Conservation (phyloP, 2,113 vertebrate genomes). For the Syrmaticus mikado region DNA sequence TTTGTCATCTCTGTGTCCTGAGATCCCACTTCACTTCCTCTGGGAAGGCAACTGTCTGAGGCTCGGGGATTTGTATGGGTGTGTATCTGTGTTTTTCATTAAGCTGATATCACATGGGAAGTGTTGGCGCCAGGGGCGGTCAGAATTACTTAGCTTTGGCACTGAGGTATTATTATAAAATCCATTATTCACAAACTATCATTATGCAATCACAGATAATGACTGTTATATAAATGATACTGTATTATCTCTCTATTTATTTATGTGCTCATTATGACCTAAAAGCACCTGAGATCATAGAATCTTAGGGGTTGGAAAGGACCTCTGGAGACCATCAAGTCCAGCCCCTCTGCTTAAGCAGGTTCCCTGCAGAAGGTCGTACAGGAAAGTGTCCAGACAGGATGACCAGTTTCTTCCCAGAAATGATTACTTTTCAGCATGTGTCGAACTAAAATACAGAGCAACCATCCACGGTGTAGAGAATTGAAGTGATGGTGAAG, state of each 20-base stretch:
- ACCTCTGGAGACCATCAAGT: neutral
- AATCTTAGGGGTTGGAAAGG: neutral
- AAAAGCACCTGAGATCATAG: neutral
- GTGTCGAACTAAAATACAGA: neutral
- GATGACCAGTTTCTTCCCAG: neutral
- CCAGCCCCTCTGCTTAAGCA: neutral
- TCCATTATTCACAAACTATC: neutral
- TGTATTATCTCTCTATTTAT: neutral
- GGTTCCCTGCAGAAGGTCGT: neutral
- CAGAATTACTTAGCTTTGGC: neutral
- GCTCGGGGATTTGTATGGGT: neutral
- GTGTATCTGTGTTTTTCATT: neutral
- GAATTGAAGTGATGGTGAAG: neutral
- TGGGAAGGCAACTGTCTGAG: neutral
- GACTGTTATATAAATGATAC: neutral
- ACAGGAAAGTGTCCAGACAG: neutral
- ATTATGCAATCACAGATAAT: neutral
- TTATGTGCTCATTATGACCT: neutral
- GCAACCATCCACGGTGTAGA: neutral
- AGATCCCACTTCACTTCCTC: neutral
- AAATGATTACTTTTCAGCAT: neutral
- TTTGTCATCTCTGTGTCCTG: neutral
- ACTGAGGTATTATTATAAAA: neutral
- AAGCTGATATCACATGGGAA: fast-evolving
- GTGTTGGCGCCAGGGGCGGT: neutral